A percentile compares a stretch with the other conserved stretches of the same genome.
These are phyloP conservation scores for Aphelenchoides avenae DNA, from an alignment of 1,140 invertebrate species.

Conservation along the genomic window DNA sequence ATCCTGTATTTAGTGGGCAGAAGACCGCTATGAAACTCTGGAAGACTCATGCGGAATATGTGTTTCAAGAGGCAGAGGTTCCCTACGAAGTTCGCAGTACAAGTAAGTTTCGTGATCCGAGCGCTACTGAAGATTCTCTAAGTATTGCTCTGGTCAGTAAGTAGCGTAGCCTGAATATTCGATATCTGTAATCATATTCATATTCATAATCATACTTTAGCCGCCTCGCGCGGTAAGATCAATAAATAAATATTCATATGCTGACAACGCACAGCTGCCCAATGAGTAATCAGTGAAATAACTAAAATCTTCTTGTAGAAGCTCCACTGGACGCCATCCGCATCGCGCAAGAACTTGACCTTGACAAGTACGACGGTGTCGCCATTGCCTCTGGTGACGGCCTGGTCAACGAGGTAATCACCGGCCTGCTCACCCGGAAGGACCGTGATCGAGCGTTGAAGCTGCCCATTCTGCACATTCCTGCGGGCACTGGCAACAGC, in stretches of 20 bases:
- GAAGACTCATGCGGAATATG: constrained; percentile 55
- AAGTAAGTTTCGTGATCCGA: constrained; percentile 50
- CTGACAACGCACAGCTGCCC: too few species aligned
- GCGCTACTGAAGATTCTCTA: too few species aligned
- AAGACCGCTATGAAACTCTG: constrained; percentile 61
- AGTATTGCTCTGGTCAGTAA: neutral
- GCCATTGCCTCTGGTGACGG: constrained; percentile 48
- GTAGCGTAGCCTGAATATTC: too few species aligned
- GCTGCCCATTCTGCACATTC: constrained; percentile 48
- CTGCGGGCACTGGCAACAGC: constrained; percentile 47
- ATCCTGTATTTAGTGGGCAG: too few species aligned
- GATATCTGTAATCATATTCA: too few species aligned
- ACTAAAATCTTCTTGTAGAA: neutral
- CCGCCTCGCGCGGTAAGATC: too few species aligned
- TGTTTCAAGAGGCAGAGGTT: constrained; percentile 61
- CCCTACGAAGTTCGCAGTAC: constrained; percentile 59
- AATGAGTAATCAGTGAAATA: constrained; percentile 9
- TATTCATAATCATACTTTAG: too few species aligned
- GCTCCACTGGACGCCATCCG: constrained; percentile 49
- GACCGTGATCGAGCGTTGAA: constrained; percentile 39
- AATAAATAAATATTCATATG: too few species aligned
- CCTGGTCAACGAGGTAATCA: constrained; percentile 41
- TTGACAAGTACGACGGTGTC: constrained; percentile 51
- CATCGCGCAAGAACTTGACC: constrained; percentile 56
- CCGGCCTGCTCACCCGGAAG: constrained; percentile 32